phyloP scores from a whole-genome alignment of 2,888 invertebrate species.

The Caenorhabditis sp. region DNA sequence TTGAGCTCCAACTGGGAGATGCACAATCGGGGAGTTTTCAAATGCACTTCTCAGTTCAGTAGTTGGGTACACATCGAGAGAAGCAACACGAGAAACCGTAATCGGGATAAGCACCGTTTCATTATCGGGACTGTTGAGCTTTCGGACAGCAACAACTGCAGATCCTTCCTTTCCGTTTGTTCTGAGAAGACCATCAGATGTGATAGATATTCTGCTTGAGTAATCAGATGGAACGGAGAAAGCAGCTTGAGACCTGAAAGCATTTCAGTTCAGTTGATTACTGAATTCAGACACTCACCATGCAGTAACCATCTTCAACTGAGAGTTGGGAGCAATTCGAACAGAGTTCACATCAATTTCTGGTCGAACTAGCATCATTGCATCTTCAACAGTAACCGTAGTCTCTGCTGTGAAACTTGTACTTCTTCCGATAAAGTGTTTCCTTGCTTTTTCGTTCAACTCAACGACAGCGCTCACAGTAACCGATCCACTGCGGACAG shows the following conservation, averaged over 20 bases:
- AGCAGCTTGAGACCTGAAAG: conserved; percentile 47
- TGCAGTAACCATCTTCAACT: conserved; percentile 61
- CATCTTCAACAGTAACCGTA: conserved; percentile 70
- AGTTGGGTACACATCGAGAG: conserved; percentile 69
- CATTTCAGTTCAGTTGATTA: not conserved
- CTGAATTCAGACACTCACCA: conserved; percentile 32
- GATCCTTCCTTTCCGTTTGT: conserved; percentile 70
- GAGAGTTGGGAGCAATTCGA: conserved; percentile 70
- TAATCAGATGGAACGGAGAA: conserved; percentile 60
- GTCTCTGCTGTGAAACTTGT: conserved; percentile 62
- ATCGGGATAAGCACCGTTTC: conserved; percentile 72
- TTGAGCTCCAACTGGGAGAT: conserved; percentile 71
- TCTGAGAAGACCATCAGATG: conserved; percentile 59
- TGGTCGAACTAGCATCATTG: conserved; percentile 37
- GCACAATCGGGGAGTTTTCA: conserved; percentile 44
- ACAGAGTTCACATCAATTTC: conserved; percentile 41
- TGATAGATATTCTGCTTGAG: conserved; percentile 56
- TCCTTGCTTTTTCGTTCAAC: conserved; percentile 58
- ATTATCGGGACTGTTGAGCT: conserved; percentile 65
- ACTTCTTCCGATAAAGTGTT: conserved; percentile 62
- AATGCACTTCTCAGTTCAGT: conserved; percentile 43
- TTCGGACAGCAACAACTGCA: conserved; percentile 58
- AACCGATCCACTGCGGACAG: conserved; percentile 54
- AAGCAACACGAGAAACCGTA: conserved; percentile 69
- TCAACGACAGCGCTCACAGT: conserved; percentile 64